Percentiles rank a stretch among this genome's conserved stretches.
Conservation (phyloP, 2,888 invertebrate species). For the Philaethria dido region DNA sequence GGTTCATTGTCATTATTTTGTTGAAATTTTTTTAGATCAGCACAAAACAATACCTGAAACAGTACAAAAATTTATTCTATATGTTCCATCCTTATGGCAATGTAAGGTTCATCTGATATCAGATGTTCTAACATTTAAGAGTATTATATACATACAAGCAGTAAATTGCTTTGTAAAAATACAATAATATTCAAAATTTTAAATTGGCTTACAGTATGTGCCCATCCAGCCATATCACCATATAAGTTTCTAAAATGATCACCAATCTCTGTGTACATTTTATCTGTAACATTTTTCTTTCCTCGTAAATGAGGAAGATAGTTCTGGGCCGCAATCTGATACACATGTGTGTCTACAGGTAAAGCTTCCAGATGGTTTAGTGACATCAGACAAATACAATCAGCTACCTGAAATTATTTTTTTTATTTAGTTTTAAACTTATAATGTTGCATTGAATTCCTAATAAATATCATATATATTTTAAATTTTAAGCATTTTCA, state of each 20-base stretch:
- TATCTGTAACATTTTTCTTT: slow-evolving; percentile 91
- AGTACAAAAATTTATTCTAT: too few relatives aligned
- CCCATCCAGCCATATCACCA: slow-evolving; percentile 96
- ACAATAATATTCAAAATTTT: too few relatives aligned
- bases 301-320: slow-evolving; percentile 91
- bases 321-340: slow-evolving; percentile 92
- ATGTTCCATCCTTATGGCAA: too few relatives aligned
- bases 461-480: too few relatives aligned
- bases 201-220: slow-evolving; percentile 90
- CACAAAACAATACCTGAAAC: slow-evolving; percentile 90
- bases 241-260: slow-evolving; percentile 91
- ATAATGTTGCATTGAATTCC: too few relatives aligned
- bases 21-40: slow-evolving; percentile 90
- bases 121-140: too few relatives aligned
- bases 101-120: too few relatives aligned
- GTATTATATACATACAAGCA: too few relatives aligned
- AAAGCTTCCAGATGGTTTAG: slow-evolving; percentile 93
- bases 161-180: too few relatives aligned
- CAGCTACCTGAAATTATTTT: slow-evolving; percentile 89
- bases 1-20: slow-evolving; percentile 50
- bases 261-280: slow-evolving; percentile 93
- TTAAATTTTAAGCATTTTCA: too few relatives aligned
- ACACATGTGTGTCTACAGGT: slow-evolving; percentile 98
- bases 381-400: slow-evolving; percentile 99
- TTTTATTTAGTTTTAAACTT: not conserved